Evolutionary conservation across 2,888 invertebrate genomes (phyloP).

Genomic region (Prosapia bicincta): DNA sequence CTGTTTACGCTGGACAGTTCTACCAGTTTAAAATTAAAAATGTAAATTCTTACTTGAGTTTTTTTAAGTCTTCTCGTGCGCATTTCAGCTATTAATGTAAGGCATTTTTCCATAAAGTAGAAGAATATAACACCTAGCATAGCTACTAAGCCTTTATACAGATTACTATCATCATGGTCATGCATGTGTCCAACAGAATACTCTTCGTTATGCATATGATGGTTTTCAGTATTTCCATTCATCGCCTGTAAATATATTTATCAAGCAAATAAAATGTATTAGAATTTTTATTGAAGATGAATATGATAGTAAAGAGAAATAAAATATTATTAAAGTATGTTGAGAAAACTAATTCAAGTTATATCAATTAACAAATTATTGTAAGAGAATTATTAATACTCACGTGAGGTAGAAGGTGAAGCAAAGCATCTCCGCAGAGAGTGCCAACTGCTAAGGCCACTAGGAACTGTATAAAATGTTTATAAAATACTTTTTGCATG

Average conservation of each 20-base stretch:
- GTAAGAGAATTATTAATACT: too few relatives aligned
- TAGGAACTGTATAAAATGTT: slow-evolving; percentile 84
- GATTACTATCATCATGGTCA: slow-evolving; percentile 60
- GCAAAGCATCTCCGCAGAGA: slow-evolving; percentile 83
- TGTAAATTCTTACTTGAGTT: slow-evolving; percentile 51
- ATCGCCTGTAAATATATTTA: slow-evolving; percentile 45
- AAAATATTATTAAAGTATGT: too few relatives aligned
- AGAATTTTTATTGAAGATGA: too few relatives aligned
- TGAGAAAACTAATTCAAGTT: neutral
- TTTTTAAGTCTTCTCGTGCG: slow-evolving; percentile 68
- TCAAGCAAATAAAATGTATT: too few relatives aligned
- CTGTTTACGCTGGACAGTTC: too few relatives aligned
- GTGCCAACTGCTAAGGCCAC: slow-evolving; percentile 93
- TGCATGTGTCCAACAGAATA: too few relatives aligned
- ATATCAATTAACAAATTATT: neutral
- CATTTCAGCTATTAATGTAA: slow-evolving; percentile 78
- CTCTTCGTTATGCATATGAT: too few relatives aligned
- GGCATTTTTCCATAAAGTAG: slow-evolving; percentile 81
- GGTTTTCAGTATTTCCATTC: too few relatives aligned
- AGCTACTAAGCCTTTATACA: slow-evolving; percentile 83
- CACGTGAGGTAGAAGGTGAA: slow-evolving; percentile 90
- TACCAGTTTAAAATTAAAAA: neutral
- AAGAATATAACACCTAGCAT: slow-evolving; percentile 83
- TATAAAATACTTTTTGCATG: slow-evolving; percentile 84
- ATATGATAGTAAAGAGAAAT: too few relatives aligned